phyloP scores from a whole-genome alignment of 2,797 vertebrate genomes.

The Meriones psammophilus region DNA sequence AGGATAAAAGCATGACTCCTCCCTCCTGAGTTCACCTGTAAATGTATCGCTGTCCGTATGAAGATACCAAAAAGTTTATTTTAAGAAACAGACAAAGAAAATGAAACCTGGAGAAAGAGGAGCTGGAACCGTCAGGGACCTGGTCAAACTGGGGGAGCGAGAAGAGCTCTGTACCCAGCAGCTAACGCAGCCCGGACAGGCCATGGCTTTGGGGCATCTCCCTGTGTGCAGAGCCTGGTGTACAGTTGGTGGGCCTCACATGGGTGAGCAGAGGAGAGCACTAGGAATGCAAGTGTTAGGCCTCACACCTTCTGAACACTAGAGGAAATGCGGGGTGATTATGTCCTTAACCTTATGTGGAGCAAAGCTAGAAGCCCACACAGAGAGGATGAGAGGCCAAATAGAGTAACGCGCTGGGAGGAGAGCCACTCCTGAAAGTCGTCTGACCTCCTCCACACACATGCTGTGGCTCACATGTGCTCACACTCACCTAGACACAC shows the following conservation, averaged over 20 bases:
- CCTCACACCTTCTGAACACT: not conserved
- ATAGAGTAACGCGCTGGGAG: not conserved
- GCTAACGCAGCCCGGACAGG: not conserved
- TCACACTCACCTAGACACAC: not conserved
- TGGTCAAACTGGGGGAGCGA: not conserved
- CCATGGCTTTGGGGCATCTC: too few relatives aligned
- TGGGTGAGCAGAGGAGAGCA: not conserved
- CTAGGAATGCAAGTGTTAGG: not conserved
- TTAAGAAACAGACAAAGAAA: not conserved
- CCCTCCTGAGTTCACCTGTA: not conserved
- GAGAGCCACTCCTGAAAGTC: not conserved
- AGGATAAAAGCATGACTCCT: not conserved
- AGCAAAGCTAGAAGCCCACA: not conserved
- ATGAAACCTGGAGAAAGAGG: not conserved
- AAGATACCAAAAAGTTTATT: constrained; percentile 5
- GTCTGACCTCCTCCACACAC: not conserved
- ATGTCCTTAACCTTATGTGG: not conserved
- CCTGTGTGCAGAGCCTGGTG: not conserved
- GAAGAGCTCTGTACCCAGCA: too few relatives aligned
- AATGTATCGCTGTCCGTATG: not conserved
- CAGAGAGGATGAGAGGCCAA: not conserved
- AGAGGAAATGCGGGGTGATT: not conserved
- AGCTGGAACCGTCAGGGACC: not conserved
- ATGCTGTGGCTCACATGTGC: too few relatives aligned
- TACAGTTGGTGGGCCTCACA: fast-evolving